Percentiles rank a stretch among this genome's conserved stretches.
Evolutionary conservation across 2,113 vertebrate genomes (phyloP).

Genomic region (Phalacrocorax carbo): DNA sequence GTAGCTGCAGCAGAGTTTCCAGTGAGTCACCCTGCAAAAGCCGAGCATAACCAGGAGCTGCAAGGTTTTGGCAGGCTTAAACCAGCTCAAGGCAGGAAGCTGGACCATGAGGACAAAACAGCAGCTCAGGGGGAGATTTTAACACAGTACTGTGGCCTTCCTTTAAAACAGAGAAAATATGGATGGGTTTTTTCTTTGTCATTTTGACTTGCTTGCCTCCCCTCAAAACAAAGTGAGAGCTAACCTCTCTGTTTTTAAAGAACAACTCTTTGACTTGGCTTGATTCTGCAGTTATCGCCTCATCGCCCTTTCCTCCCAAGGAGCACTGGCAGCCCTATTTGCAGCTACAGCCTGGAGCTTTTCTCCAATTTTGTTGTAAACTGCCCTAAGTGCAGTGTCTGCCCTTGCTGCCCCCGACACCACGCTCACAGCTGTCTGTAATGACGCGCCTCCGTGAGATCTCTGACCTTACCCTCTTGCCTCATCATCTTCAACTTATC

Average conservation of each 20-base stretch:
- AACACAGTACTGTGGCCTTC: not conserved
- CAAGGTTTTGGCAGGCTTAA: not conserved
- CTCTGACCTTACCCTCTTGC: not conserved
- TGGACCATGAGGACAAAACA: not conserved
- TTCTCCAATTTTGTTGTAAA: not conserved
- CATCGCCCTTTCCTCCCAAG: not conserved
- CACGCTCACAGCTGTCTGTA: not conserved
- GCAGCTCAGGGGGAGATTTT: not conserved
- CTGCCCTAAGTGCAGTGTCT: not conserved
- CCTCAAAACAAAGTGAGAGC: not conserved
- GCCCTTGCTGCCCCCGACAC: not conserved
- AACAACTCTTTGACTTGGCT: not conserved
- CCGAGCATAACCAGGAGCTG: not conserved
- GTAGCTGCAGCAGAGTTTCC: not conserved
- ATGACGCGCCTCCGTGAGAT: rapidly evolving
- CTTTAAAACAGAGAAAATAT: not conserved
- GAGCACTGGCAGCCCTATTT: not conserved
- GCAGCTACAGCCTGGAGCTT: not conserved
- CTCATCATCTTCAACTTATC: not conserved
- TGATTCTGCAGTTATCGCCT: not conserved
- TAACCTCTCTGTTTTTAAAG: not conserved
- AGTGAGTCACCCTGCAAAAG: not conserved
- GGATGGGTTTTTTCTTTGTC: not conserved
- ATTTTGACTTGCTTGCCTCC: not conserved
- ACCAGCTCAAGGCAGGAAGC: not conserved